Evolutionary conservation across 2,113 vertebrate genomes (phyloP).

Genomic region (Seriola aureovittata): DNA sequence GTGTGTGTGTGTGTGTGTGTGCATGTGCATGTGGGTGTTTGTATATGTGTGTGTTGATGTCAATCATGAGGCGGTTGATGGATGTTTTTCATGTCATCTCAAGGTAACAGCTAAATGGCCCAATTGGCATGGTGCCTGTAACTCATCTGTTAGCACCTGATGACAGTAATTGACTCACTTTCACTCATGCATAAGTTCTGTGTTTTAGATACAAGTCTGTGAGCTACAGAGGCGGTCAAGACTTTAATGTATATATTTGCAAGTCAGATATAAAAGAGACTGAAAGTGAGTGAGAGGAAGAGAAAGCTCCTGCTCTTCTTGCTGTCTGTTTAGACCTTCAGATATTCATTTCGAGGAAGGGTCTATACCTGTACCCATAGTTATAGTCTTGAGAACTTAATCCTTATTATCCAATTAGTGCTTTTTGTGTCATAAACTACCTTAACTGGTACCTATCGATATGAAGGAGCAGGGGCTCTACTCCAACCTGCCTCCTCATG

Average conservation of each 20-base stretch:
- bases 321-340: no score
- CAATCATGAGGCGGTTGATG: slow-evolving; percentile 41
- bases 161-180: slow-evolving; percentile 36
- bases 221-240: background rate
- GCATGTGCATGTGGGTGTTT: background rate
- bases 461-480: no score
- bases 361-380: no score
- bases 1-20: background rate
- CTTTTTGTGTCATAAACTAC: no score
- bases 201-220: slow-evolving; percentile 12
- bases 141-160: slow-evolving; percentile 40
- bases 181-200: background rate
- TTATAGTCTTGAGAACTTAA: no score
- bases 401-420: no score
- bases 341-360: no score
- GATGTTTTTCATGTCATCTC: slow-evolving; percentile 50
- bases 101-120: slow-evolving; percentile 53
- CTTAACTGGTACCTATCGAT: no score
- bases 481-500: no score
- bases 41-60: background rate
- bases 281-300: background rate
- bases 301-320: background rate
- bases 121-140: slow-evolving; percentile 33
- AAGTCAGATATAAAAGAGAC: background rate
- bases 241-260: background rate